Evolutionary conservation across 2,888 invertebrate genomes (phyloP).

Genomic region (Athrips mouffetella): DNA sequence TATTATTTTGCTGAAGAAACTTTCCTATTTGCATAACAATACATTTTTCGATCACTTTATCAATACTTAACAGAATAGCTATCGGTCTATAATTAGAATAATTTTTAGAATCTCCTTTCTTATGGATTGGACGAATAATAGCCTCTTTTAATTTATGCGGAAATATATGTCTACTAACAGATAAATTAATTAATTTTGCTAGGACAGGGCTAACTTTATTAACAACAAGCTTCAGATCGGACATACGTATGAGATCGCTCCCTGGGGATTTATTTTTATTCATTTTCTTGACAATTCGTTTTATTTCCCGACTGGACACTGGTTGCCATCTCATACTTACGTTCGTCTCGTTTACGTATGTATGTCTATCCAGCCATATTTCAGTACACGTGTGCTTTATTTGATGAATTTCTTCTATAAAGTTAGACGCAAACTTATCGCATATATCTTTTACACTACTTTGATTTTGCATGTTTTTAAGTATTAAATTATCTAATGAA

Average conservation of each 20-base stretch:
- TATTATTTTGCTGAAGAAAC: not conserved
- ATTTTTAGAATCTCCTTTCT: not conserved
- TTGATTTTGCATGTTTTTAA: not conserved
- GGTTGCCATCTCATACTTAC: constrained; percentile 14
- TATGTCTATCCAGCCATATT: constrained; percentile 7
- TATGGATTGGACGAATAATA: constrained; percentile 12
- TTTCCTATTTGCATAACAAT: not conserved
- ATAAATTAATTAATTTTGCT: constrained; percentile 16
- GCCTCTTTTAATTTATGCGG: constrained; percentile 12
- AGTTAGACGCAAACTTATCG: not conserved
- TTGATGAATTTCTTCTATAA: constrained; percentile 16
- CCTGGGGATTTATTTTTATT: constrained; percentile 18
- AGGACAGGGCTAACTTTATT: constrained; percentile 15
- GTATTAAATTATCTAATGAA: constrained; percentile 14
- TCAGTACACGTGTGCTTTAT: constrained; percentile 13
- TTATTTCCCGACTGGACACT: constrained; percentile 10
- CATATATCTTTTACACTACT: not conserved
- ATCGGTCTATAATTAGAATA: constrained; percentile 6
- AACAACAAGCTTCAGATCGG: constrained; percentile 7
- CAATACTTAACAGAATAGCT: constrained; percentile 5
- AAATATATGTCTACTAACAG: constrained; percentile 4
- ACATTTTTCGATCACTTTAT: constrained; percentile 8
- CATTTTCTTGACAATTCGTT: constrained; percentile 15
- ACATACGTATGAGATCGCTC: constrained; percentile 20
- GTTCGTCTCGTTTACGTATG: constrained; percentile 5